Percentiles rank a stretch among this genome's conserved stretches.
phyloP scores from a whole-genome alignment of 2,113 vertebrate genomes.

The Bubo scandiacus region DNA sequence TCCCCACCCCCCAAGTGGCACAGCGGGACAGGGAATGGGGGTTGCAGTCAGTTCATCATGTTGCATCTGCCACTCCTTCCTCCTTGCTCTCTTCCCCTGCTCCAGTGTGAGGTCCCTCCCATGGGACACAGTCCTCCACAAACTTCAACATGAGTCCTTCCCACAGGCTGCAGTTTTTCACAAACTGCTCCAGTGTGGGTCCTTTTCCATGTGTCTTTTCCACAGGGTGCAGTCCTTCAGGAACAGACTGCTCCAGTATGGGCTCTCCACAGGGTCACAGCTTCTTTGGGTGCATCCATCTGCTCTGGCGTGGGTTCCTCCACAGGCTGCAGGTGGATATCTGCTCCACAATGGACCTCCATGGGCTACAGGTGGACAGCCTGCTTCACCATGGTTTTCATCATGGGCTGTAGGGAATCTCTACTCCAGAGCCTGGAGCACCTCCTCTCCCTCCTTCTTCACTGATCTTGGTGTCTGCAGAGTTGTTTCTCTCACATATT shows the following conservation, averaged over 20 bases:
- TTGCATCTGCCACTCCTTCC: neutral
- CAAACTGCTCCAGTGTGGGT: neutral
- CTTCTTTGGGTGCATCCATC: rapidly evolving
- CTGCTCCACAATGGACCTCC: neutral
- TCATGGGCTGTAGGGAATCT: neutral
- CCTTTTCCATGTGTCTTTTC: neutral
- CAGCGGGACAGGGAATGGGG: rapidly evolving
- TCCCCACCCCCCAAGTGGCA: too few relatives aligned
- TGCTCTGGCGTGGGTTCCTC: neutral
- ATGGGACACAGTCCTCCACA: rapidly evolving
- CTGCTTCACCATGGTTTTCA: neutral
- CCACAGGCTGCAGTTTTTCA: neutral
- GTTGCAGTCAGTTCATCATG: neutral
- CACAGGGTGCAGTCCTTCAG: neutral
- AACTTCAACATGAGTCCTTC: neutral
- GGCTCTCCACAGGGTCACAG: neutral
- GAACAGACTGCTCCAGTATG: neutral
- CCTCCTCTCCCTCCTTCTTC: neutral
- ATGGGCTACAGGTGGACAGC: neutral
- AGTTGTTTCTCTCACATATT: neutral
- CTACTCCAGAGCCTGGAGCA: rapidly evolving
- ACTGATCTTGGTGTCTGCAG: neutral
- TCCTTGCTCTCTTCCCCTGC: neutral
- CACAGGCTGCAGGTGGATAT: neutral
- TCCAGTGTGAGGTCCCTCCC: neutral